phyloP scores from a whole-genome alignment of 2,797 vertebrate species.

The Etheostoma perlongum region DNA sequence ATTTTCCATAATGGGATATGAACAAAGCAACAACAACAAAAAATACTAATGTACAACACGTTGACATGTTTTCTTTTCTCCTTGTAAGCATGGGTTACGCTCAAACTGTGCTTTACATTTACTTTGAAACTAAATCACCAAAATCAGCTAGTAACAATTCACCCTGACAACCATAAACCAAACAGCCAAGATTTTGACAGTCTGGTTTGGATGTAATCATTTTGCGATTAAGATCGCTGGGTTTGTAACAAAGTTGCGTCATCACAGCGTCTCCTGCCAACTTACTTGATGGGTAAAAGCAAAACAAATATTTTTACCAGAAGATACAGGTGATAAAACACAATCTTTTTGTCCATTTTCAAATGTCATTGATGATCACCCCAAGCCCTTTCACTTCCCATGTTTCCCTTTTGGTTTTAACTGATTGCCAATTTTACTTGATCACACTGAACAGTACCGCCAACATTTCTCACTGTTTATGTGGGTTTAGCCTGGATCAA shows the following conservation, averaged over 20 bases:
- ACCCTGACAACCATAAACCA: constrained; percentile 44
- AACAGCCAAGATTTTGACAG: constrained; percentile 34
- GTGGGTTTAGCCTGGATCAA: constrained; percentile 12
- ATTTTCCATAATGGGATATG: constrained; percentile 4
- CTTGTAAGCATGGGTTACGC: constrained; percentile 11
- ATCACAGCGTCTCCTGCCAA: constrained; percentile 34
- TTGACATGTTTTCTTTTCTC: constrained; percentile 26
- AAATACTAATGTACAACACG: not conserved
- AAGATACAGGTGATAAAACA: constrained; percentile 45
- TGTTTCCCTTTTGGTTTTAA: constrained; percentile 48
- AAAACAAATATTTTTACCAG: constrained; percentile 47
- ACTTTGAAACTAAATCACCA: constrained; percentile 41
- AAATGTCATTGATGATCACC: constrained; percentile 32
- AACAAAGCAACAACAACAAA: constrained; percentile 15
- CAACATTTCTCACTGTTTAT: constrained; percentile 53
- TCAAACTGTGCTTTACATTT: constrained; percentile 35
- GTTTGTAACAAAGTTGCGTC: constrained; percentile 28
- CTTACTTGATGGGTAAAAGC: constrained; percentile 41
- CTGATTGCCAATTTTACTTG: constrained; percentile 61
- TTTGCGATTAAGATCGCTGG: constrained; percentile 23
- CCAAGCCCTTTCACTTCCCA: constrained; percentile 1
- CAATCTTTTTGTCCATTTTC: constrained; percentile 42
- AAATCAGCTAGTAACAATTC: constrained; percentile 45
- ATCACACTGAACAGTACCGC: constrained; percentile 37
- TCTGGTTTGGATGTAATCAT: constrained; percentile 26